Percentiles rank a stretch among this genome's conserved stretches.
These are phyloP conservation scores for Rhea pennata DNA, from an alignment of 2,113 vertebrate genomes.

Conservation along the genomic window DNA sequence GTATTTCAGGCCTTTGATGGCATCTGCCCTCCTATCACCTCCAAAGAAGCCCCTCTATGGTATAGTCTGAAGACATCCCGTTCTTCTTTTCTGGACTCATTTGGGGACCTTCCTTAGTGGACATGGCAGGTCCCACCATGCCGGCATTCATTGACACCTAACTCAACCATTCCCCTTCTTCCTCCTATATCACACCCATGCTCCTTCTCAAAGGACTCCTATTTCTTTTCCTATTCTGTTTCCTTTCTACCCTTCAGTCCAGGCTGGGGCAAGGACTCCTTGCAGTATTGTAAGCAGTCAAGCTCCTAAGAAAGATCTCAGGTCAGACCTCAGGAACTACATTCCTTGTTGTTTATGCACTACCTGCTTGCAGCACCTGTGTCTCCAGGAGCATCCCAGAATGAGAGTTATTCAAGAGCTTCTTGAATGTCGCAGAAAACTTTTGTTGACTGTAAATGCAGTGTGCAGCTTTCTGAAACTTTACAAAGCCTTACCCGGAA, in stretches of 20 bases:
- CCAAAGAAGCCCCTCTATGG: neutral
- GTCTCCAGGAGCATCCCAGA: neutral
- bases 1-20: neutral
- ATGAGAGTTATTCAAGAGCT: neutral
- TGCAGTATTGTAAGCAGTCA: neutral
- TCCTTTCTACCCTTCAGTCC: neutral
- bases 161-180: neutral
- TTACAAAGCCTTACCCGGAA: conserved; percentile 78
- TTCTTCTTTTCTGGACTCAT: neutral
- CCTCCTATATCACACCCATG: neutral
- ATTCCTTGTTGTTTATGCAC: neutral
- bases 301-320: neutral
- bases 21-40: neutral
- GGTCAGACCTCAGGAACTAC: neutral
- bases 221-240: neutral
- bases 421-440: neutral
- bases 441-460: neutral
- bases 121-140: neutral
- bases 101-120: neutral
- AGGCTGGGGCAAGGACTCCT: neutral
- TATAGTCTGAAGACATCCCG: neutral
- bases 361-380: neutral
- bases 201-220: neutral
- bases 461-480: neutral
- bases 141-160: neutral